Evolutionary conservation across 2,888 invertebrate genomes (phyloP).

Genomic region (Pandemis cinnamomeana): DNA sequence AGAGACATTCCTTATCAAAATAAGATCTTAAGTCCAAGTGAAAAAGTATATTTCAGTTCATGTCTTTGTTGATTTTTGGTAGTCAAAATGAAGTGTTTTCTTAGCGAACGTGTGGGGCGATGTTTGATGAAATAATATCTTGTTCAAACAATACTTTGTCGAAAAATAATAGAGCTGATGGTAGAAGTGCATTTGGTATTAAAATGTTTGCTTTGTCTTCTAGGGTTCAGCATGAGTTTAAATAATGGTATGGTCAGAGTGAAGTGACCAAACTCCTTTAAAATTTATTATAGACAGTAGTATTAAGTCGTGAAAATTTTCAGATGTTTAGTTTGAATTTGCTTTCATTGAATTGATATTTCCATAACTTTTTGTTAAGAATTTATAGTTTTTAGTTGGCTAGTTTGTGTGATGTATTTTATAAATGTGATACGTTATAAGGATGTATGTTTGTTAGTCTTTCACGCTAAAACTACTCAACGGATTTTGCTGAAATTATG

Average conservation of each 20-base stretch:
- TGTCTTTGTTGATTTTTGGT: slow-evolving; percentile 23
- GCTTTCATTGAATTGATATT: too few relatives aligned
- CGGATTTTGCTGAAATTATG: too few relatives aligned
- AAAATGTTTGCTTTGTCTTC: slow-evolving; percentile 37
- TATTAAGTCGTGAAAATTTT: too few relatives aligned
- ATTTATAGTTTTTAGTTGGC: too few relatives aligned
- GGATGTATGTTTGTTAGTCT: too few relatives aligned
- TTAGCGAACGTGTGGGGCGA: slow-evolving; percentile 54
- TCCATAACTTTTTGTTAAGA: too few relatives aligned
- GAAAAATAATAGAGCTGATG: slow-evolving; percentile 49
- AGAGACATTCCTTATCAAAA: slow-evolving; percentile 49
- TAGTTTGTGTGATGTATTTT: too few relatives aligned
- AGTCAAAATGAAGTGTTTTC: slow-evolving; percentile 43
- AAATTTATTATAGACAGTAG: too few relatives aligned
- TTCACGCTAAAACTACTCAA: too few relatives aligned
- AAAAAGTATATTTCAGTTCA: neutral
- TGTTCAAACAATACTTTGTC: slow-evolving; percentile 59
- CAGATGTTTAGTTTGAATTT: too few relatives aligned
- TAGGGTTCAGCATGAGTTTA: slow-evolving; percentile 3
- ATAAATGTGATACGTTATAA: too few relatives aligned
- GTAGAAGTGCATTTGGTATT: slow-evolving; percentile 34
- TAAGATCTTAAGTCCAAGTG: neutral
- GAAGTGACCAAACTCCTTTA: too few relatives aligned
- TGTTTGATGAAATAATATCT: slow-evolving; percentile 64
- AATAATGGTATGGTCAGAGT: neutral